phyloP scores from a whole-genome alignment of 1,140 invertebrate species.

The Stegodyphus mimosarum region DNA sequence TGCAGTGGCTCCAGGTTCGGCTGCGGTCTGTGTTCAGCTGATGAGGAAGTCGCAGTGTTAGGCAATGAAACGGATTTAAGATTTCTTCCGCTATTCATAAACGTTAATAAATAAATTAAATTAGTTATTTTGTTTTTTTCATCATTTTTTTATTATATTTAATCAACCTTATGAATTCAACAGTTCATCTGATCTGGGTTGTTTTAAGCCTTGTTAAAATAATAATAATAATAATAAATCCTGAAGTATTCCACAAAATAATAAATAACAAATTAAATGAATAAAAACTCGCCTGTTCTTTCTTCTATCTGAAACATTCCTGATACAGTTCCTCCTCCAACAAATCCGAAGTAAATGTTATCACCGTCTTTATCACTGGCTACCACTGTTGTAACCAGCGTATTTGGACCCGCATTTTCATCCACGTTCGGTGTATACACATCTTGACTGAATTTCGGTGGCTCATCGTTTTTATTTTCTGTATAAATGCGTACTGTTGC shows the following conservation, averaged over 20 bases:
- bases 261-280: neutral
- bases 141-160: no score
- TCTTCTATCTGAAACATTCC: slow-evolving; percentile 95
- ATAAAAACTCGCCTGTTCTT: slow-evolving; percentile 74
- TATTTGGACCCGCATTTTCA: slow-evolving; percentile 88
- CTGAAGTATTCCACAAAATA: neutral
- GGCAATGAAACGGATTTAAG: no score
- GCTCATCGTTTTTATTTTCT: slow-evolving; percentile 96
- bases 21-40: no score
- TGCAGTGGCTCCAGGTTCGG: no score
- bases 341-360: slow-evolving; percentile 92
- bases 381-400: slow-evolving; percentile 91
- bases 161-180: no score
- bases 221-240: no score
- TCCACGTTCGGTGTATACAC: slow-evolving; percentile 96
- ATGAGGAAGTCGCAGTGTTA: no score
- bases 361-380: slow-evolving; percentile 95
- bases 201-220: no score
- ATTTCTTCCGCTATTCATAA: no score
- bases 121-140: no score
- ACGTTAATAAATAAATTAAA: no score
- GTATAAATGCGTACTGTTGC: slow-evolving; percentile 93
- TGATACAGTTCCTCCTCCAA: slow-evolving; percentile 87
- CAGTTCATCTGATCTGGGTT: no score
- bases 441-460: slow-evolving; percentile 94